These are phyloP conservation scores for Drosophila mauritiana DNA, from an alignment of 1,140 invertebrate species.

Conservation along the genomic window DNA sequence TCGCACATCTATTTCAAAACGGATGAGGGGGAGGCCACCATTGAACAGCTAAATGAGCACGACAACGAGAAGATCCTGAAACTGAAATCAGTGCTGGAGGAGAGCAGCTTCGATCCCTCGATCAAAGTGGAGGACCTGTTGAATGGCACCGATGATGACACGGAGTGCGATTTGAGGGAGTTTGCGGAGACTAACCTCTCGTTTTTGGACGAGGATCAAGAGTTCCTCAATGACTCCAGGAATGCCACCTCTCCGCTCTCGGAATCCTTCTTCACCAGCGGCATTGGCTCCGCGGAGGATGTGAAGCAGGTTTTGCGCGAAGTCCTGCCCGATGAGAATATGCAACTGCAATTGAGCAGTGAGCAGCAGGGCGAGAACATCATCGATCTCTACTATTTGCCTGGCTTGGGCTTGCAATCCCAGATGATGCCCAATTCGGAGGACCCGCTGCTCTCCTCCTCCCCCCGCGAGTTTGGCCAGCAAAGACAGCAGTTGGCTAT, in stretches of 20 bases:
- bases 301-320: conserved; percentile 93
- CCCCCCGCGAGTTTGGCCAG: conserved; percentile 90
- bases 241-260: conserved; percentile 90
- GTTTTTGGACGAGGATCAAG: conserved; percentile 83
- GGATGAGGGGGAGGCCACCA: conserved; percentile 48
- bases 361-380: conserved; percentile 78
- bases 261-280: conserved; percentile 93
- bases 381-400: conserved; percentile 83
- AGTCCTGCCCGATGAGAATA: conserved; percentile 90
- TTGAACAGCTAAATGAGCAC: conserved; percentile 68
- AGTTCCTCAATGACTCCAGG: conserved; percentile 86
- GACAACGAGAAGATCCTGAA: conserved; percentile 86
- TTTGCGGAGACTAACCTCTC: conserved; percentile 83
- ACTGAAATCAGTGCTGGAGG: conserved; percentile 84
- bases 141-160: conserved; percentile 68
- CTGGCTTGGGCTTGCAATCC: conserved; percentile 86
- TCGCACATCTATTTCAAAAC: conserved; percentile 76
- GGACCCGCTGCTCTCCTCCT: conserved; percentile 92
- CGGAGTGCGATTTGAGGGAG: conserved; percentile 77
- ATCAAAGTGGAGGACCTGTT: conserved; percentile 81
- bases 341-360: conserved; percentile 66
- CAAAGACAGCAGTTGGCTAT: conserved; percentile 69
- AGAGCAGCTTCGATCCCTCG: conserved; percentile 73
- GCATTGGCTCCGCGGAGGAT: conserved; percentile 92
- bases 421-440: conserved; percentile 94